Evolutionary conservation across 2,113 vertebrate species (phyloP).

Genomic region (Alethe castanea): DNA sequence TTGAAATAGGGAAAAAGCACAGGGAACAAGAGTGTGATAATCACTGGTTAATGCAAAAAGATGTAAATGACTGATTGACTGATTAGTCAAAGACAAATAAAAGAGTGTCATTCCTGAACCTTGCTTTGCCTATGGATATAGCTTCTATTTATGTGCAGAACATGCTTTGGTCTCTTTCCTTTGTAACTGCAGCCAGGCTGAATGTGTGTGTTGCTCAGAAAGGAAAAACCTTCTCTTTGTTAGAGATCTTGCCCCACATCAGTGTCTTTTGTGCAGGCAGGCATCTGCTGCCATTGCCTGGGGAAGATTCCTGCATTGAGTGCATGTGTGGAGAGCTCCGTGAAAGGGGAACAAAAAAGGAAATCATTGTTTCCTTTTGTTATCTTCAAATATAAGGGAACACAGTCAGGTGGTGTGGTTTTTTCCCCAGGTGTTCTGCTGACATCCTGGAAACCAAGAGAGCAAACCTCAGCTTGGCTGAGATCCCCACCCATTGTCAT

Average conservation of each 20-base stretch:
- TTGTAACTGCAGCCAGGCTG: neutral
- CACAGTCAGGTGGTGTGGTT: neutral
- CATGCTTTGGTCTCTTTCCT: neutral
- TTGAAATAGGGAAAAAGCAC: neutral
- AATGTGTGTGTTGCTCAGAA: neutral
- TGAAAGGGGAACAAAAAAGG: neutral
- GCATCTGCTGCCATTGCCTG: neutral
- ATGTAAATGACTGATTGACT: slow-evolving; percentile 39
- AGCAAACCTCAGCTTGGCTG: neutral
- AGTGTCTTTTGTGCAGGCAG: neutral
- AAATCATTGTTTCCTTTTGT: neutral
- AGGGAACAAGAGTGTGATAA: neutral
- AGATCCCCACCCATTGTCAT: neutral
- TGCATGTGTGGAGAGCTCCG: neutral
- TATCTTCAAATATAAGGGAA: neutral
- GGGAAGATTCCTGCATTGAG: neutral
- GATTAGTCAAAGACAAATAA: slow-evolving; percentile 23
- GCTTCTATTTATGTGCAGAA: neutral
- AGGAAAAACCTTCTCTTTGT: neutral
- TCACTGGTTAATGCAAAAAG: slow-evolving; percentile 42
- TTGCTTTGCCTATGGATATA: neutral
- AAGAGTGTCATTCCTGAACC: neutral
- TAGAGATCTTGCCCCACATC: neutral
- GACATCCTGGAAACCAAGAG: neutral
- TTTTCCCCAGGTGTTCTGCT: neutral